Percentiles rank a stretch among this genome's conserved stretches.
phyloP scores from a whole-genome alignment of 1,140 invertebrate genomes.

The Drosophila pseudoobscura region DNA sequence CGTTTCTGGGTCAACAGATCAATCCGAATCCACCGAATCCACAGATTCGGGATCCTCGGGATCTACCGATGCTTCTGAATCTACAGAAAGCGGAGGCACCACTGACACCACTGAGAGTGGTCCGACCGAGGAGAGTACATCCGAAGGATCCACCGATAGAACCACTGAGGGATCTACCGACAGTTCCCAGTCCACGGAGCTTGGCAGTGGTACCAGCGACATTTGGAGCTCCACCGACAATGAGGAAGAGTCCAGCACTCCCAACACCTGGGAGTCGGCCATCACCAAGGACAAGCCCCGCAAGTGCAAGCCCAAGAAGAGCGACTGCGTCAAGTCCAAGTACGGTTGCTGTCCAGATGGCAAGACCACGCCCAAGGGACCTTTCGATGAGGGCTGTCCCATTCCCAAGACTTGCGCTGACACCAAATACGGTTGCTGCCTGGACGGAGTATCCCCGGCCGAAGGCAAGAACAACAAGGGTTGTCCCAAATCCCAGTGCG shows the following conservation, averaged over 20 bases:
- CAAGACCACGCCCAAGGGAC: constrained; percentile 91
- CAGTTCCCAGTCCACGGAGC: constrained; percentile 60
- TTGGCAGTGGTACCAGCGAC: constrained; percentile 65
- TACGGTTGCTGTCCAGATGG: constrained; percentile 97
- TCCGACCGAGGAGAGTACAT: constrained; percentile 38
- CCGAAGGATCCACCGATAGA: constrained; percentile 37
- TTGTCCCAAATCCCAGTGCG: constrained; percentile 90
- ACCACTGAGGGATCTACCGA: constrained; percentile 52
- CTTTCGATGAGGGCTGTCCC: constrained; percentile 92
- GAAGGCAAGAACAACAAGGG: constrained; percentile 88
- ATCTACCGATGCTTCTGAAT: constrained; percentile 40
- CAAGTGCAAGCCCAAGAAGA: constrained; percentile 87
- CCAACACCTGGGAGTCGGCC: constrained; percentile 84
- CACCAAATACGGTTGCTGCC: constrained; percentile 94
- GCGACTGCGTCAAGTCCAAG: constrained; percentile 87
- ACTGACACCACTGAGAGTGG: constrained; percentile 34
- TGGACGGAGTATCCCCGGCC: constrained; percentile 93
- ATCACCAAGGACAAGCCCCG: constrained; percentile 83
- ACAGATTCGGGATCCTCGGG: constrained; percentile 29
- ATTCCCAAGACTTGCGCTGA: constrained; percentile 90
- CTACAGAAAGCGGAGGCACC: constrained; percentile 44
- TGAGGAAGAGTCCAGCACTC: constrained; percentile 71
- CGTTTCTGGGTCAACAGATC: constrained; percentile 29
- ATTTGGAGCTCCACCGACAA: constrained; percentile 81
- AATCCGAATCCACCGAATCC: constrained; percentile 31